Conservation (phyloP, 2,797 vertebrate genomes). For the Glyptemys insculpta region DNA sequence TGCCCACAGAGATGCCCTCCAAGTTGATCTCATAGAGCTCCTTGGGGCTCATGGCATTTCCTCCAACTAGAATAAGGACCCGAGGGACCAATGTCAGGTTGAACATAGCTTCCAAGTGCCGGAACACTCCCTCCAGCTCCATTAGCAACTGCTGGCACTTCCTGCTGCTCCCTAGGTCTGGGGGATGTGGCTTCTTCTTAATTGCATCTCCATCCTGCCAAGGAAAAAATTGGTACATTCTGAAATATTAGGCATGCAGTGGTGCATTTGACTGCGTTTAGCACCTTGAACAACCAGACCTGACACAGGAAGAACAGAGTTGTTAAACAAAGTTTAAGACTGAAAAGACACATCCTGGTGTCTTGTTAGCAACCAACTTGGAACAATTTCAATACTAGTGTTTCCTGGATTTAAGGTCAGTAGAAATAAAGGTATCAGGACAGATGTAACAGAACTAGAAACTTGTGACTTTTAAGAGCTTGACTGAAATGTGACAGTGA, state of each 20-base stretch:
- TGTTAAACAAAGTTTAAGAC: background rate
- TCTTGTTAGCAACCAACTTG: background rate
- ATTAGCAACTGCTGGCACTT: conserved; percentile 88
- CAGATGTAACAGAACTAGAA: background rate
- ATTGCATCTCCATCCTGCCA: conserved; percentile 82
- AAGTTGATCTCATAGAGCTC: conserved; percentile 96
- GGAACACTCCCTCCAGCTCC: conserved; percentile 89
- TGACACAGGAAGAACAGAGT: background rate
- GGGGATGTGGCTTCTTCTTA: conserved; percentile 74
- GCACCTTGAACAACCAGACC: background rate
- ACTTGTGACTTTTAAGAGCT: background rate
- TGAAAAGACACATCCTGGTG: background rate
- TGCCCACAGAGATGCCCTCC: conserved; percentile 83
- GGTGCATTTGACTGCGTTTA: background rate
- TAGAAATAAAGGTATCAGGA: background rate
- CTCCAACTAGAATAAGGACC: conserved; percentile 92
- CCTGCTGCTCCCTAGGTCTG: conserved; percentile 75
- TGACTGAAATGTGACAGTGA: background rate
- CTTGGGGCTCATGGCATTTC: conserved; percentile 88
- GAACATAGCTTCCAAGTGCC: conserved; percentile 91
- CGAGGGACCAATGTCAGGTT: conserved; percentile 91
- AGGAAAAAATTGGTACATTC: background rate
- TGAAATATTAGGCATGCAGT: background rate
- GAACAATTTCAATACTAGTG: background rate
- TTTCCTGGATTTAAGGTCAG: background rate